A percentile compares a stretch with the other conserved stretches of the same genome.
Conservation (phyloP, 2,113 vertebrate genomes). For the Lamprotornis superbus region DNA sequence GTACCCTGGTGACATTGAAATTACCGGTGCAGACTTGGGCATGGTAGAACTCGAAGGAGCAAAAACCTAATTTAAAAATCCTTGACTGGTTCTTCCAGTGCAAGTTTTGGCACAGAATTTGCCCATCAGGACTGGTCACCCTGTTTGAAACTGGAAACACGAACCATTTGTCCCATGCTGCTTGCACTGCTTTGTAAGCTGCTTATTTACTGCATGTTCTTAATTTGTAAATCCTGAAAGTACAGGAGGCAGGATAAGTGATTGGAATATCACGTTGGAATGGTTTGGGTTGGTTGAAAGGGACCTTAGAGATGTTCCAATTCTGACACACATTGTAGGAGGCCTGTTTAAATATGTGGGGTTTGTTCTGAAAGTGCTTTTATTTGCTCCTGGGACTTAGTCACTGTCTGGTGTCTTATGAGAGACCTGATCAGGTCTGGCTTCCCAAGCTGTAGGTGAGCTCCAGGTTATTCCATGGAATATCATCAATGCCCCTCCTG, state of each 20-base stretch:
- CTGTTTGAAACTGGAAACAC: accelerated
- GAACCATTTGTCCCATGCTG: accelerated
- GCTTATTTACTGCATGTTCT: background rate
- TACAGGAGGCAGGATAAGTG: background rate
- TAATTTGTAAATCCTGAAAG: background rate
- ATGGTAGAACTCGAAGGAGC: accelerated
- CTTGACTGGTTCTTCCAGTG: background rate
- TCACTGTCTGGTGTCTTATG: accelerated
- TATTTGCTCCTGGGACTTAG: background rate
- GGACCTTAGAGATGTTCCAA: background rate
- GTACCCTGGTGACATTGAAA: background rate
- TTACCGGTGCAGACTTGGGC: accelerated
- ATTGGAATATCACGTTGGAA: accelerated
- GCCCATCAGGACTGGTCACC: accelerated
- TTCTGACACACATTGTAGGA: accelerated
- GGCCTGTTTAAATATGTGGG: background rate
- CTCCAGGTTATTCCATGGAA: background rate
- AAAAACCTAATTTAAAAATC: background rate
- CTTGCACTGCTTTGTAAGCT: background rate
- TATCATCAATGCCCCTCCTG: accelerated
- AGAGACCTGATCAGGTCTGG: background rate
- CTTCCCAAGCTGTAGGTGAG: background rate
- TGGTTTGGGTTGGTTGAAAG: background rate
- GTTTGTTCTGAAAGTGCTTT: background rate
- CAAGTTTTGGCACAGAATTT: background rate